Base-by-base conservation (phyloP, 2,113 vertebrate genomes). In the Eidolon helvum region DNA sequence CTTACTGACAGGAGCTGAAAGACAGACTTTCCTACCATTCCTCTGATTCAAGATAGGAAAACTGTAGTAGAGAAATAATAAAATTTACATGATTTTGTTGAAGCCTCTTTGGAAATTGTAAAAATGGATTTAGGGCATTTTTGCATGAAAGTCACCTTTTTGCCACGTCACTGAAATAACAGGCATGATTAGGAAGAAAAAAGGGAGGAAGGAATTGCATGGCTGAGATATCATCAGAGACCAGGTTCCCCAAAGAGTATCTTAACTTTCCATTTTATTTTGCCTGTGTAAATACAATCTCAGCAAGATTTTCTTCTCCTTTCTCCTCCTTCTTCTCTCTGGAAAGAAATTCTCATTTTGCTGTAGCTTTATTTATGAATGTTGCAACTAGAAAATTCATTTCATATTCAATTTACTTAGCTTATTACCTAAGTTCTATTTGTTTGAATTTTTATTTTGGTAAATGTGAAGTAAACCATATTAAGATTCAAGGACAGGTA, bases 391-490 rank as follows among this genome's bases (percentile, higher is more conserved):
- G 18, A 95, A 92, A 95, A n/a, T 63, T 74, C 57, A 72, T 75
- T 63, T 90, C 66, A 26, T 8, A 38, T 77, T 78, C 22, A 57
- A 30, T 80, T 77, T 45, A 61, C 45, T 69, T 75, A 71, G 50
- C 38, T 55, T 69, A 45, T 50, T 66, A 55, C 8, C 30, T 79
- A 35, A 12, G 4, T 83, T 5, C 22, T 26, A n/a, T 28, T 88
- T 97, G 48, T 85, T 57, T 92, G 38, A 83, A 74, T 85, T 95
- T 95, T 94, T 2, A 33, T 72, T 91, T 83, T 80, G 69, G 43
- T 57, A 45, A 77, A 40, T 83, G 18, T 63, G 61, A 68, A 91
- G 86, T 78, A 85, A 94, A 75, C 33, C 18, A 35, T 55, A 55
- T 30, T 43, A 83, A 94, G 55, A 86, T 75, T 63, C 79, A 84